Conservation (phyloP, 2,797 vertebrate genomes). For the Podarcis siculus region DNA sequence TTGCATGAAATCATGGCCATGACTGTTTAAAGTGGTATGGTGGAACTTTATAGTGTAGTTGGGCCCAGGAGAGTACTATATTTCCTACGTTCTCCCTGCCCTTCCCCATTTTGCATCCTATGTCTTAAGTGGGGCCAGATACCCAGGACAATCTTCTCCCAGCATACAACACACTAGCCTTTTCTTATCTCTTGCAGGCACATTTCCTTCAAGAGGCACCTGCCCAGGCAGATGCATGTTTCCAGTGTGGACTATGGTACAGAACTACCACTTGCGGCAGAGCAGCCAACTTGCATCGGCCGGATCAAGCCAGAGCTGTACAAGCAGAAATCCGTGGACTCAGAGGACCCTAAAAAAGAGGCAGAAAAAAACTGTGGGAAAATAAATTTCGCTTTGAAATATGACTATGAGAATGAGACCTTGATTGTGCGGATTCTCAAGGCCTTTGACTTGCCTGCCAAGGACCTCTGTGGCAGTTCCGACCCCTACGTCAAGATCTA, state of each 20-base stretch:
- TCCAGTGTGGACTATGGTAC: constrained; percentile 91
- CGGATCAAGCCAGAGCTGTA: constrained; percentile 97
- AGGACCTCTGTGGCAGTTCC: constrained; percentile 96
- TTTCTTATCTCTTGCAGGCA: constrained; percentile 79
- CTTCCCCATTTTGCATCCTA: rapidly evolving
- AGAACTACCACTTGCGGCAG: constrained; percentile 83
- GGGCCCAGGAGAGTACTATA: rapidly evolving
- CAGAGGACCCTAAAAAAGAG: constrained; percentile 88
- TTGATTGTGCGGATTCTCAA: constrained; percentile 91
- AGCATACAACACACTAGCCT: background rate
- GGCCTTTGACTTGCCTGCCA: constrained; percentile 94
- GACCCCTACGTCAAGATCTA: constrained; percentile 99
- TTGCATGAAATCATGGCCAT: no score
- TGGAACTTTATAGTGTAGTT: background rate
- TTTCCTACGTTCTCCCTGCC: rapidly evolving
- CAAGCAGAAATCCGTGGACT: constrained; percentile 89
- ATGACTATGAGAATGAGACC: constrained; percentile 93
- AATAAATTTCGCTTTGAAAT: constrained; percentile 96
- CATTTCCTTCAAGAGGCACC: constrained; percentile 96
- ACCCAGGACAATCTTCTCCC: rapidly evolving
- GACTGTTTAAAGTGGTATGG: no score
- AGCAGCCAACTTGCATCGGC: constrained; percentile 93
- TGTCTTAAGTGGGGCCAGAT: background rate
- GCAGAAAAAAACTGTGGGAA: constrained; percentile 91
- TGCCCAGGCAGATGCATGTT: constrained; percentile 95